A percentile compares a stretch with the other conserved stretches of the same genome.
Conservation (phyloP, 2,888 invertebrate genomes). For the Drosophila mayaguana region DNA sequence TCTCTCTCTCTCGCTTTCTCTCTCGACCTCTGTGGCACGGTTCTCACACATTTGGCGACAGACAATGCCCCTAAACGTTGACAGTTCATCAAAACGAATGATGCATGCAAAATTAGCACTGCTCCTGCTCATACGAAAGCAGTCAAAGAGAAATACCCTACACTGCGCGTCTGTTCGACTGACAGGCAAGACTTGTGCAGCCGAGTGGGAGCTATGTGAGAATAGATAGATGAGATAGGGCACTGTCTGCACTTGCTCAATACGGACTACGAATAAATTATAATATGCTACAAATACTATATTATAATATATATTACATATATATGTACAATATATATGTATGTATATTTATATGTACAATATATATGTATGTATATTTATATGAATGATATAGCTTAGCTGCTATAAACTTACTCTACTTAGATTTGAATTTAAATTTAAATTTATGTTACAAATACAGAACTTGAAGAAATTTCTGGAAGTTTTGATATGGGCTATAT, state of each 20-base stretch:
- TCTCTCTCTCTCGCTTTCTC: background rate
- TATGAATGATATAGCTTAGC: background rate
- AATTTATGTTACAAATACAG: too few species aligned
- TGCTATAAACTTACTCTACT: background rate
- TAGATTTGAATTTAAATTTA: too few species aligned
- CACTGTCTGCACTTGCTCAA: background rate
- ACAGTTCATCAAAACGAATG: conserved; percentile 83
- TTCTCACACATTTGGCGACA: conserved; percentile 54
- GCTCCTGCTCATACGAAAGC: conserved; percentile 35
- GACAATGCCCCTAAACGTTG: conserved; percentile 74
- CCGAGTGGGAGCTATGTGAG: too few species aligned
- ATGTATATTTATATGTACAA: too few species aligned
- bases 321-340: too few species aligned
- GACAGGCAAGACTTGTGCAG: background rate
- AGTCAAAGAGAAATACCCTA: conserved; percentile 32
- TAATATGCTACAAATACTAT: background rate
- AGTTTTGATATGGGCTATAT: background rate
- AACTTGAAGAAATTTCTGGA: background rate
- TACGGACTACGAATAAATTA: background rate
- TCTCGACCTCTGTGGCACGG: conserved; percentile 26
- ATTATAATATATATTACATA: background rate
- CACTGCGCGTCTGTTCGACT: conserved; percentile 15
- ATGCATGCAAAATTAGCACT: conserved; percentile 80
- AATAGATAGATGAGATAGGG: background rate
- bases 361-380: too few species aligned